These are phyloP conservation scores for Tethya wilhelma DNA, from an alignment of 37 sponge, comb jelly and placozoan genomes.

Conservation along the genomic window DNA sequence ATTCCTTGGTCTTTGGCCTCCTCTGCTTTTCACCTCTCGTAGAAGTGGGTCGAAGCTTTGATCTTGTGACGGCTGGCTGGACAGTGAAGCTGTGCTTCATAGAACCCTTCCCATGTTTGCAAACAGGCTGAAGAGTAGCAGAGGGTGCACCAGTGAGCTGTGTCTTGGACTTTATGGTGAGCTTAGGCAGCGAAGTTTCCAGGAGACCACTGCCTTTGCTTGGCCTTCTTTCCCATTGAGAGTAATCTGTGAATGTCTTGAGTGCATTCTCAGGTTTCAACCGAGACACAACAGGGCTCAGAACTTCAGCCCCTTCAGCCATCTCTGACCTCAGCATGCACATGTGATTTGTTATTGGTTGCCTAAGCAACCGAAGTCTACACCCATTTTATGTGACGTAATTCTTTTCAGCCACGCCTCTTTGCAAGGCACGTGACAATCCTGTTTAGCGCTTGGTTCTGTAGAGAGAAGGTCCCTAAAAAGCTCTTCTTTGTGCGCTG, in stretches of 20 bases:
- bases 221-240: constrained; percentile 39
- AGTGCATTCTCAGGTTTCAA: neutral
- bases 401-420: neutral
- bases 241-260: constrained; percentile 31
- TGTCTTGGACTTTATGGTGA: neutral
- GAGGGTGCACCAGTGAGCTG: no score
- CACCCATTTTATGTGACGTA: neutral
- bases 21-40: neutral
- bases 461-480: neutral
- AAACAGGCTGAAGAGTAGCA: no score
- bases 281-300: neutral
- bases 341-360: neutral
- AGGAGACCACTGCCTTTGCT: neutral
- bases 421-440: constrained; percentile 36
- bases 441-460: neutral
- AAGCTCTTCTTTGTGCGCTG: neutral
- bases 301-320: neutral
- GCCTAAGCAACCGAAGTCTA: neutral
- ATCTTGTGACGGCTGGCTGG: neutral
- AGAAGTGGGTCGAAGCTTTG: neutral
- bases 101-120: no score
- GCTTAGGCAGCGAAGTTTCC: neutral
- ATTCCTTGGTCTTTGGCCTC: neutral
- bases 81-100: no score
- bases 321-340: neutral